A percentile compares a stretch with the other conserved stretches of the same genome.
Evolutionary conservation across 2,888 invertebrate genomes (phyloP).

Genomic region (Acleris literana): DNA sequence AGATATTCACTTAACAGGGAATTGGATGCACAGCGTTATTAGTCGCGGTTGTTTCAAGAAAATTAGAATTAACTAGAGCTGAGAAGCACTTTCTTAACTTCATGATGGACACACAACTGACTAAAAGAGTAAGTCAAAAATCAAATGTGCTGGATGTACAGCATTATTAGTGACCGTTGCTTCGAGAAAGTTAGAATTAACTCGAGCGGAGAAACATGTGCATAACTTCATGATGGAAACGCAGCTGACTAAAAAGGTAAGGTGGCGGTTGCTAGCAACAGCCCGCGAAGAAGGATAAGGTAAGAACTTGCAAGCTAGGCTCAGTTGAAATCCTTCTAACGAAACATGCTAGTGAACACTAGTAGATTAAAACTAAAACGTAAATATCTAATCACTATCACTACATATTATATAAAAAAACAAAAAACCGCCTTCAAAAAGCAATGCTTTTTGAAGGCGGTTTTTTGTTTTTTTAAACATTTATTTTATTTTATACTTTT

Average conservation of each 20-base stretch:
- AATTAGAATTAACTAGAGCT: constrained; percentile 98
- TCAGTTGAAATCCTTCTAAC: constrained; percentile 42
- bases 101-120: constrained; percentile 99
- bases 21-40: constrained; percentile 99
- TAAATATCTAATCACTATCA: background rate
- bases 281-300: constrained; percentile 59
- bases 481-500: too few relatives aligned
- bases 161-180: constrained; percentile 99
- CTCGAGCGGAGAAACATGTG: constrained; percentile 99
- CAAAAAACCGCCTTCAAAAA: too few relatives aligned
- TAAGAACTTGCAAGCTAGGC: constrained; percentile 60
- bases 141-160: constrained; percentile 98
- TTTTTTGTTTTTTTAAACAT: too few relatives aligned
- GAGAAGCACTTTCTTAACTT: constrained; percentile 99
- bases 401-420: too few relatives aligned
- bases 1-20: constrained; percentile 89
- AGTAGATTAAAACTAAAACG: constrained; percentile 16
- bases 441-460: too few relatives aligned
- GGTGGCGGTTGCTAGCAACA: constrained; percentile 71
- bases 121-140: constrained; percentile 98
- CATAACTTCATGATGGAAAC: constrained; percentile 99
- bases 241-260: constrained; percentile 99
- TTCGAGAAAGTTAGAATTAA: constrained; percentile 98
- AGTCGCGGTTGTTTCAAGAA: constrained; percentile 99
- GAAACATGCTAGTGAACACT: constrained; percentile 37